Percentiles rank a stretch among this genome's conserved stretches.
phyloP scores from a whole-genome alignment of 2,888 invertebrate genomes.

The Ormyrus thymus region DNA sequence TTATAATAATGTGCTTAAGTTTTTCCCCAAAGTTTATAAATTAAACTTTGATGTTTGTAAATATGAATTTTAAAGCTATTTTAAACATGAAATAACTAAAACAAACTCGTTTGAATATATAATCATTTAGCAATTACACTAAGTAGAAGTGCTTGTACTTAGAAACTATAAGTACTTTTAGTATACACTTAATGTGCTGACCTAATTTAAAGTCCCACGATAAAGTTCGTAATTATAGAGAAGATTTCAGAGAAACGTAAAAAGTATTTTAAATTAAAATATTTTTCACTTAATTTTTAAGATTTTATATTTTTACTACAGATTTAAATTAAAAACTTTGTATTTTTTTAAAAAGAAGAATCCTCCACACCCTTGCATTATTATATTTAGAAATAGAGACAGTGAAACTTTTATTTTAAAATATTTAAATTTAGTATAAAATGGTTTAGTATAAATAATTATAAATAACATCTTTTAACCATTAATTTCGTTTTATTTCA shows the following conservation, averaged over 20 bases:
- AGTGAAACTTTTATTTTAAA: too few species aligned
- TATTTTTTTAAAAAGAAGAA: too few species aligned
- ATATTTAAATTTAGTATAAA: too few species aligned
- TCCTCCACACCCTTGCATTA: too few species aligned
- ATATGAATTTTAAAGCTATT: conserved; percentile 13
- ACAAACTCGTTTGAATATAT: conserved; percentile 10
- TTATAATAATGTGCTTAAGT: too few species aligned
- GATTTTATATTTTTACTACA: not conserved
- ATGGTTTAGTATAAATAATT: too few species aligned
- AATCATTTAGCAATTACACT: conserved; percentile 38
- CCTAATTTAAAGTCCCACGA: conserved; percentile 40
- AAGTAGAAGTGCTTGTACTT: conserved; percentile 44
- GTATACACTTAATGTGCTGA: conserved; percentile 43
- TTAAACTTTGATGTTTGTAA: too few species aligned
- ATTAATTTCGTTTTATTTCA: not conserved
- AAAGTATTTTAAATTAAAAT: conserved; percentile 31
- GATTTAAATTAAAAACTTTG: not conserved
- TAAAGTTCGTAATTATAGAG: conserved; percentile 31
- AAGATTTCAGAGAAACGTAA: conserved; percentile 14
- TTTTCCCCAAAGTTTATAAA: too few species aligned
- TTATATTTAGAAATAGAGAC: too few species aligned
- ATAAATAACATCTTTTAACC: too few species aligned
- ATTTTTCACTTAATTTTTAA: not conserved
- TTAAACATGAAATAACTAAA: conserved; percentile 14
- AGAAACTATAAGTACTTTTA: conserved; percentile 48